Base-by-base conservation (phyloP, 1,140 invertebrate species). In the Temnothorax nylanderi region DNA sequence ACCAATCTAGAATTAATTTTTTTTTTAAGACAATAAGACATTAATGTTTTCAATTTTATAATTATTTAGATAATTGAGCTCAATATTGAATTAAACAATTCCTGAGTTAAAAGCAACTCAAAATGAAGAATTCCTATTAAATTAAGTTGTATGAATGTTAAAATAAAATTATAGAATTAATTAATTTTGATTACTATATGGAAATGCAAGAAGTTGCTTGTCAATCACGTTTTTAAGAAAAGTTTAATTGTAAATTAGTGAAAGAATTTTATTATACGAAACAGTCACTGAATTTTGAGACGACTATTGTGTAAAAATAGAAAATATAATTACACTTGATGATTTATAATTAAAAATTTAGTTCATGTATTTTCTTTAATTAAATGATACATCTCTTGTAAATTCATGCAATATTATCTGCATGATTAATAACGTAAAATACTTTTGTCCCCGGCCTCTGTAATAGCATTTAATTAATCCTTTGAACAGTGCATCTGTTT, bases 391-490 rank as follows among this genome's bases (percentile, higher is more conserved):
- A 81, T 58, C 6, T 49, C 21, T 16, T 75, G 54, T 60, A 84
- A 60, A 60, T 75, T 74, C 75, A 58, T 44, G 7, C 56, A 58
- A 74, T 74, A 84, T 84, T 84, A 6, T 60, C 16, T 56, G 37
- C 18, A 41, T 37, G 26, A 58, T 26, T 62, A 60, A 37, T 74
- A 75, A 84, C n/a, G 41, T n/a, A 74, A 75, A 60, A 41, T 60
- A 47, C 54, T 84, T 74, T 64, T 62, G 32, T 62, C 41, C 16
- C 10, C 26, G 11, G 18, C 60, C 54, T 72, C 26, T 37, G 7
- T 62, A 84, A 47, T 74, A 71, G 34, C 37, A 74, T 74, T 84
- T 75, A 74, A 84, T 84, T 84, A 81, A 75, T 32, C 26, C 54
- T 84, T 74, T 75, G 41, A 84, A 49, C 41, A 62, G n/a, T 62